phyloP scores from a whole-genome alignment of 2,888 invertebrate genomes.

The Tipula lateralis region DNA sequence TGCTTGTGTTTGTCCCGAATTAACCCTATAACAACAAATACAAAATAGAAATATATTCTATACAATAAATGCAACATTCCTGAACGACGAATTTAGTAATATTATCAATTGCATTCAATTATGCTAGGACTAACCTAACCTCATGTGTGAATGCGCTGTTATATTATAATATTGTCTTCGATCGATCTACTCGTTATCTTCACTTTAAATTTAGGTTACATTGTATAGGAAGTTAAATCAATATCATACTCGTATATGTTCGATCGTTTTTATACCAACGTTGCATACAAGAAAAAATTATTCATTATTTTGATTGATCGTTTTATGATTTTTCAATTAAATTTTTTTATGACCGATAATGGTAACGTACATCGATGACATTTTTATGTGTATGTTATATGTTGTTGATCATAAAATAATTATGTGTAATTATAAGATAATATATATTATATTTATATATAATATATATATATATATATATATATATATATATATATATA shows the following conservation, averaged over 20 bases:
- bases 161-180: too few relatives aligned
- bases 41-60: background rate
- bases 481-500: too few relatives aligned
- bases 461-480: too few relatives aligned
- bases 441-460: too few relatives aligned
- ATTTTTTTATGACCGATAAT: background rate
- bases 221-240: constrained; percentile 15
- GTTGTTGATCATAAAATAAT: background rate
- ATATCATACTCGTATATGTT: background rate
- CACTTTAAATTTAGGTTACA: background rate
- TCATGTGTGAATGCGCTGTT: too few relatives aligned
- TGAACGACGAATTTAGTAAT: background rate
- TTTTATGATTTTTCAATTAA: constrained; percentile 1
- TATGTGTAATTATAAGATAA: background rate
- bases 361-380: background rate
- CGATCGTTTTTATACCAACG: background rate
- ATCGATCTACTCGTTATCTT: background rate
- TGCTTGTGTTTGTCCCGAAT: background rate
- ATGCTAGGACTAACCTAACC: background rate
- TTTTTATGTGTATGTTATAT: background rate
- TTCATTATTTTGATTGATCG: background rate
- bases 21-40: too few relatives aligned
- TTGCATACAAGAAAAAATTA: background rate
- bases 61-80: background rate
- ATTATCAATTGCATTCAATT: background rate